These are phyloP conservation scores for Ophion costatus DNA, from an alignment of 2,888 invertebrate species.

Conservation along the genomic window DNA sequence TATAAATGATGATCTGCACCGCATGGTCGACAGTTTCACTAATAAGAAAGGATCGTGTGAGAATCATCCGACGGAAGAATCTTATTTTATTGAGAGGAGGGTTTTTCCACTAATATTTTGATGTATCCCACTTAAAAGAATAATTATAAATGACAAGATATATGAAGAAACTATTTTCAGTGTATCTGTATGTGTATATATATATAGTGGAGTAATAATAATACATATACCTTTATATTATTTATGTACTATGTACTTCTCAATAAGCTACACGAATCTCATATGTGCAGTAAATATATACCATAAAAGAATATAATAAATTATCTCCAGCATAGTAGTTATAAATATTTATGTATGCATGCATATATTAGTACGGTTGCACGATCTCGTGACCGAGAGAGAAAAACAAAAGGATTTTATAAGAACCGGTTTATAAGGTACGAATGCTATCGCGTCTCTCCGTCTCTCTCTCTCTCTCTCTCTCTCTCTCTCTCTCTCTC, in stretches of 20 bases:
- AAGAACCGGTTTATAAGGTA: not conserved
- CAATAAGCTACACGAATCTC: no score
- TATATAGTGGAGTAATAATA: no score
- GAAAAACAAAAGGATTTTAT: not conserved
- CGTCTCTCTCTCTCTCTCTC: not conserved
- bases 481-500: not conserved
- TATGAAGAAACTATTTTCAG: no score
- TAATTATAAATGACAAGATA: no score
- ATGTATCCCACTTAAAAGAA: not conserved
- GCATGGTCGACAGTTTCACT: no score
- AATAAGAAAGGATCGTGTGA: not conserved
- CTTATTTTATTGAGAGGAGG: not conserved
- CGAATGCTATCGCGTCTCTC: not conserved
- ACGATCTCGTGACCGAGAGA: not conserved
- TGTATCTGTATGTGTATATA: no score
- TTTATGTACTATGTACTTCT: no score
- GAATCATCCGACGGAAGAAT: not conserved
- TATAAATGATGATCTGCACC: not conserved
- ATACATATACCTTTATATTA: no score
- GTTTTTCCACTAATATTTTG: not conserved
- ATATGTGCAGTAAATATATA: no score
- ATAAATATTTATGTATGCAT: not conserved
- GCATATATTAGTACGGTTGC: not conserved
- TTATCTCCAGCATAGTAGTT: not conserved
- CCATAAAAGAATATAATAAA: not conserved